A percentile compares a stretch with the other conserved stretches of the same genome.
These are phyloP conservation scores for Leucophenga montana DNA, from an alignment of 2,888 invertebrate genomes.

Conservation along the genomic window DNA sequence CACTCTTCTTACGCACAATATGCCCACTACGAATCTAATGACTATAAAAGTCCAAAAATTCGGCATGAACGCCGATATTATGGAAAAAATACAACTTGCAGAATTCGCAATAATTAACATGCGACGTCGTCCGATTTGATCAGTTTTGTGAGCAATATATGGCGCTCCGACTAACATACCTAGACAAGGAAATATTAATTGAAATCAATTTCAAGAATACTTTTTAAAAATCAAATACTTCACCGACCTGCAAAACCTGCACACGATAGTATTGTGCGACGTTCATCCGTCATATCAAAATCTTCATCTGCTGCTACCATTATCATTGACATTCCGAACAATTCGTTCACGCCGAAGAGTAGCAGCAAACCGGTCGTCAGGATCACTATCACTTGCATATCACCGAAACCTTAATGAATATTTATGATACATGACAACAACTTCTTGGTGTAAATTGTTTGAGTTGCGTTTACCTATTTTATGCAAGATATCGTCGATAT, in stretches of 20 bases:
- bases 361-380: neutral
- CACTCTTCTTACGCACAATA: neutral
- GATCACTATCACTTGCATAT: neutral
- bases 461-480: neutral
- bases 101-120: neutral
- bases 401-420: neutral
- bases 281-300: neutral
- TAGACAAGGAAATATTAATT: constrained; percentile 6
- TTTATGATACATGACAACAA: neutral
- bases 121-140: neutral
- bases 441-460: neutral
- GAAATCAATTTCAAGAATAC: neutral
- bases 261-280: neutral
- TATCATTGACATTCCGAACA: constrained; percentile 3
- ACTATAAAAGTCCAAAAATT: neutral
- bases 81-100: neutral
- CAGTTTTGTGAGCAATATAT: neutral
- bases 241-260: neutral
- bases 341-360: neutral
- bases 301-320: neutral
- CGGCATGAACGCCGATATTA: neutral
- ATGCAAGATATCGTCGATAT: constrained; percentile 36
- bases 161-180: constrained; percentile 19
- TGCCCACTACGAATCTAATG: neutral
- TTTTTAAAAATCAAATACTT: neutral